Evolutionary conservation across 2,797 vertebrate species (phyloP).

Genomic region (Falco berigora): DNA sequence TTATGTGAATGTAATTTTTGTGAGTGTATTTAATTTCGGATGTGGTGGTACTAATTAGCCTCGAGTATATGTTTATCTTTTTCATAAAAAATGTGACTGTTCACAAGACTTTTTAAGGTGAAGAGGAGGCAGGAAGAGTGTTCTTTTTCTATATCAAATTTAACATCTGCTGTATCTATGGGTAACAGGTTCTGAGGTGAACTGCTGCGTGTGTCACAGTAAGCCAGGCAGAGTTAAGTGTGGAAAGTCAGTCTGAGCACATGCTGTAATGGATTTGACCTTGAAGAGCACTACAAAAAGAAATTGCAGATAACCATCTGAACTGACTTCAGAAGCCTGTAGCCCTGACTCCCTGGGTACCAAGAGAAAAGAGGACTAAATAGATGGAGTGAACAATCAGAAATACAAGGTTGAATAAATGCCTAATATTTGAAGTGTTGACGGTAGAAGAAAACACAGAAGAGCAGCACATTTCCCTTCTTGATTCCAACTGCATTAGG

Average conservation of each 20-base stretch:
- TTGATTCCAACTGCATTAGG: not conserved
- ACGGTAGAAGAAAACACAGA: not conserved
- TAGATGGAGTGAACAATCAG: slow-evolving; percentile 41
- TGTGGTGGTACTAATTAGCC: not conserved
- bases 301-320: slow-evolving; percentile 76
- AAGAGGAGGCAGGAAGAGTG: not conserved
- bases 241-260: slow-evolving; percentile 67
- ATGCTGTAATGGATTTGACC: slow-evolving; percentile 78
- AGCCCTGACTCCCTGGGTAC: slow-evolving; percentile 62
- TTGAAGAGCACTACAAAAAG: slow-evolving; percentile 69
- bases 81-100: not conserved
- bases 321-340: slow-evolving; percentile 72
- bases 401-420: slow-evolving; percentile 22
- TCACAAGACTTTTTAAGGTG: not conserved
- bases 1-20: not conserved
- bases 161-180: slow-evolving; percentile 59
- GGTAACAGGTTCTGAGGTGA: slow-evolving; percentile 66
- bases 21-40: not conserved
- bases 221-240: slow-evolving; percentile 69
- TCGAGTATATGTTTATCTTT: not conserved
- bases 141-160: slow-evolving; percentile 39
- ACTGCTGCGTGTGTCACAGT: slow-evolving; percentile 56
- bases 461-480: not conserved
- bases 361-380: slow-evolving; percentile 53
- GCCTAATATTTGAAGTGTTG: slow-evolving; percentile 44